Evolutionary conservation across 2,113 vertebrate genomes (phyloP).

Genomic region (Sterrhoptilus dennistouni): DNA sequence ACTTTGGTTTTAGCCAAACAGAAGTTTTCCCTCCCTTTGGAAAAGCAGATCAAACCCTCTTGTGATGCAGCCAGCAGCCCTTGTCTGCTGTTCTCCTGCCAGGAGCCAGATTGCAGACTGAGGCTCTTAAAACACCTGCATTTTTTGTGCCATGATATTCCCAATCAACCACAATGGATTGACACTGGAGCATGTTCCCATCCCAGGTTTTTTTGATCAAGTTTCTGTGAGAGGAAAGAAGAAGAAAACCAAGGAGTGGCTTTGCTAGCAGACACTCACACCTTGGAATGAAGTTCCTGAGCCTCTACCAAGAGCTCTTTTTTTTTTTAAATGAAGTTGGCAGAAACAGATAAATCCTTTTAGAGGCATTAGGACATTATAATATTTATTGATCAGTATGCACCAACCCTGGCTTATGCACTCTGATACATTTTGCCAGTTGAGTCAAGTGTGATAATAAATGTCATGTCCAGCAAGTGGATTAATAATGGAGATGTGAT

Average conservation of each 20-base stretch:
- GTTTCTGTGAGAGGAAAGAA: background rate
- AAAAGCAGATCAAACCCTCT: background rate
- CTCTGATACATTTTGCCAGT: background rate
- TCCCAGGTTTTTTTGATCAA: background rate
- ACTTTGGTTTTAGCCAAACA: background rate
- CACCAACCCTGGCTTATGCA: background rate
- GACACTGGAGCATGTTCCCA: fast-evolving
- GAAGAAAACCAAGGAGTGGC: background rate
- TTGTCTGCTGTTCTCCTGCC: background rate
- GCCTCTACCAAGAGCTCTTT: background rate
- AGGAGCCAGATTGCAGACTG: background rate
- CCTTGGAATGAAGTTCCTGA: background rate
- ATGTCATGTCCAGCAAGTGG: fast-evolving
- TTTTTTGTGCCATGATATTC: background rate
- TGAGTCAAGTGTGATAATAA: background rate
- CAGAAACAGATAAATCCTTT: background rate
- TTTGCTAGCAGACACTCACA: background rate
- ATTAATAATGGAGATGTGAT: background rate
- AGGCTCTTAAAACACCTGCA: background rate
- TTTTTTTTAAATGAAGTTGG: background rate
- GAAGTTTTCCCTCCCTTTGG: background rate
- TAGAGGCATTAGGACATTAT: background rate
- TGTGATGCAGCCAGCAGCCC: background rate
- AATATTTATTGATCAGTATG: background rate
- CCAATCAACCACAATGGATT: fast-evolving